Evolutionary conservation across 2,888 invertebrate genomes (phyloP).

Genomic region (Brachypalpus laphriformis): DNA sequence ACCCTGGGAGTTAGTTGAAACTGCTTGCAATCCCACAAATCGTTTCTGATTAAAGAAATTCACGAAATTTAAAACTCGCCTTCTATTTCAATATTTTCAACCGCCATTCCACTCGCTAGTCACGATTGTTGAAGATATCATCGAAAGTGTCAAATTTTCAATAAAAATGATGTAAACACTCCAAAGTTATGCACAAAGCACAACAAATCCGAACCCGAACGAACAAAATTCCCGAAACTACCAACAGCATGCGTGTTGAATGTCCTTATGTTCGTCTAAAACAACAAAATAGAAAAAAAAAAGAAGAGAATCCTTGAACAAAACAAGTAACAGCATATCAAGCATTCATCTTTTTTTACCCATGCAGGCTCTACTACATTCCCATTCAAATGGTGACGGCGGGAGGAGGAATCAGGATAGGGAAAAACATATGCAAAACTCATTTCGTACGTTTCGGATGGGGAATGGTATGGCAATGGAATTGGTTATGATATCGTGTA

Average conservation of each 20-base stretch:
- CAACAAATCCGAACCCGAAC: neutral
- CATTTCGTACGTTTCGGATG: slow-evolving; percentile 42
- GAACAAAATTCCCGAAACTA: slow-evolving; percentile 42
- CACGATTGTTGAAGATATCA: slow-evolving; percentile 35
- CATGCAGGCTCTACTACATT: neutral
- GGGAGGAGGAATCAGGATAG: neutral
- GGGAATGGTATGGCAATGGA: slow-evolving; percentile 67
- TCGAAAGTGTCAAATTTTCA: slow-evolving; percentile 46
- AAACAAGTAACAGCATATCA: slow-evolving; percentile 66
- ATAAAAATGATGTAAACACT: slow-evolving; percentile 49
- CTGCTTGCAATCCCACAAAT: too few relatives aligned
- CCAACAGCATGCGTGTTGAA: slow-evolving; percentile 56
- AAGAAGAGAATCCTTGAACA: slow-evolving; percentile 32
- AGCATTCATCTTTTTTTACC: slow-evolving; percentile 56
- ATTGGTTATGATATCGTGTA: slow-evolving; percentile 71
- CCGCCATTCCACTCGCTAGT: slow-evolving; percentile 19
- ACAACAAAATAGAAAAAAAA: slow-evolving; percentile 10
- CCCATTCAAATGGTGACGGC: neutral
- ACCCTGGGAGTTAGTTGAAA: too few relatives aligned
- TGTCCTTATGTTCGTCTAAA: slow-evolving; percentile 19
- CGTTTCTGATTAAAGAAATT: too few relatives aligned
- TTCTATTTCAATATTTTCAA: neutral
- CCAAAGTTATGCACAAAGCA: slow-evolving; percentile 1
- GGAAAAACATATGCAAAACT: slow-evolving; percentile 60
- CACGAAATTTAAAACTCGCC: neutral